Evolutionary conservation across 2,113 vertebrate genomes (phyloP), one percentile per base, ranked within the genome.

Genomic region (Oncorhynchus keta): DNA sequence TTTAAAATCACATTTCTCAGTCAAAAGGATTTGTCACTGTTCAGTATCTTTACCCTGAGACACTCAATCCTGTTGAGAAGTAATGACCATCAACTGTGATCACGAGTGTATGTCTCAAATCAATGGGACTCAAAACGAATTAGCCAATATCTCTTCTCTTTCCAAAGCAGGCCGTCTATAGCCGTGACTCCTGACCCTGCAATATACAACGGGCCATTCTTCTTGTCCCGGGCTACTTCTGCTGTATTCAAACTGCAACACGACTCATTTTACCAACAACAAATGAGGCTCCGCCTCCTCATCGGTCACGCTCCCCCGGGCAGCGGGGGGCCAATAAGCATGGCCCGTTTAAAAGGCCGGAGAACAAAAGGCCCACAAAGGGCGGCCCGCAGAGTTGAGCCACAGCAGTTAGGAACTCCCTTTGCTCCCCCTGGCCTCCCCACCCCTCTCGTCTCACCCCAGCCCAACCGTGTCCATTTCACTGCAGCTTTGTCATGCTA

Each of bases 401-500:
- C 92, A 91, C 86, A 61, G 92, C 94, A 92, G 93, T 91, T 90
- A 86, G 92, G 94, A 93, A 89, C 90, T 93, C 93, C 89, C 88
- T 70, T 79, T 64, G 9, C 75, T 66, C 77, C 73, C 32, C 11
- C 72, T 49, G 28, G n/a, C 71, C 81, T 81, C 75, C 75, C 81
- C 78, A 75, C 81, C 87, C 86, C 88, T 84, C 89, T 8, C 32
- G 45, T 69, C 62, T 69, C 90, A 85, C 79, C 83, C 89, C 79
- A 93, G 93, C 92, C 93, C 93, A 92, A 91, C 93, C 89, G 94
- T 95, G 95, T 95, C 96, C 94, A 94, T 97, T 97, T 97, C 95
- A 96, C 92, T 93, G 86, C 88, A 90, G 92, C 95, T 97, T 99
- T 98, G 94, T 97, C 93, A 97, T 98, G 96, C 85, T 96, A 97